Evolutionary conservation across 2,797 vertebrate genomes (phyloP).

Genomic region (Pantherophis alleghaniensis): DNA sequence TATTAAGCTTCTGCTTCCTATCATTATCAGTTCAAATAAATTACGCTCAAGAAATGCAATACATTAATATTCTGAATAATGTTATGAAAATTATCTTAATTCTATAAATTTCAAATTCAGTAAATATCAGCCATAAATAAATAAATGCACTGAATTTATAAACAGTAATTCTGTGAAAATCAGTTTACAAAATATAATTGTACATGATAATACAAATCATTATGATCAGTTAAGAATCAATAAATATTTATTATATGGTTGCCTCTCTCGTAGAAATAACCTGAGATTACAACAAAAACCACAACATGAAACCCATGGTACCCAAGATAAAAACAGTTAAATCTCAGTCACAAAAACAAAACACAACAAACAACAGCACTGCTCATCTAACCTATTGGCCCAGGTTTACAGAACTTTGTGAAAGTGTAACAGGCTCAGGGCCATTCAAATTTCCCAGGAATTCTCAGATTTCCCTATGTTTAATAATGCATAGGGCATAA

Average conservation of each 20-base stretch:
- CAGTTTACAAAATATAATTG: neutral
- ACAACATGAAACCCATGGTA: neutral
- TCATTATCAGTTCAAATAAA: slow-evolving; percentile 20
- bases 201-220: neutral
- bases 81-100: slow-evolving; percentile 6
- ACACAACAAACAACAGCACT: neutral
- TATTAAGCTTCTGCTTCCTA: neutral
- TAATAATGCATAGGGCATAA: neutral
- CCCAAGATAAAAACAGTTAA: neutral
- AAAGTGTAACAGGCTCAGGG: neutral
- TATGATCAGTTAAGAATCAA: neutral
- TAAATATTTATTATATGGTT: neutral
- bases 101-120: slow-evolving; percentile 25
- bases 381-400: neutral
- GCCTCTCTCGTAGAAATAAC: neutral
- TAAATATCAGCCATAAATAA: slow-evolving; percentile 44
- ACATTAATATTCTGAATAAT: slow-evolving; percentile 29
- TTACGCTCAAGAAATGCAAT: neutral
- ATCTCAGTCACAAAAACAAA: neutral
- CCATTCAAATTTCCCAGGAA: neutral
- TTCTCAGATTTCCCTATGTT: neutral
- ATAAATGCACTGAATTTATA: slow-evolving; percentile 27
- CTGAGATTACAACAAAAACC: neutral
- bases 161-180: neutral
- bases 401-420: neutral